These are phyloP conservation scores for Lucilia cuprina DNA, from an alignment of 1,140 invertebrate species.

Conservation along the genomic window DNA sequence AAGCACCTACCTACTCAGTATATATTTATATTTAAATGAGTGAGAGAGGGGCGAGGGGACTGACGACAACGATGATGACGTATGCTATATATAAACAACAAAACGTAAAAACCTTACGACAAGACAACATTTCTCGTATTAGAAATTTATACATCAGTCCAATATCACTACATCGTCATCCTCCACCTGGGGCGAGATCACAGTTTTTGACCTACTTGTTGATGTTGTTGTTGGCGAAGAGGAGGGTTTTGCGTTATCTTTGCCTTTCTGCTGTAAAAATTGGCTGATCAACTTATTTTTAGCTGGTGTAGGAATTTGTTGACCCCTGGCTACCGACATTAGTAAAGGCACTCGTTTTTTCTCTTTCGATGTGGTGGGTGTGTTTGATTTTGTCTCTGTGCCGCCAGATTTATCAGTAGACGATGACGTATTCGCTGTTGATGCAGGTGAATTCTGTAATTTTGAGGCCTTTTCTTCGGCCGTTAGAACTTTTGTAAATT, in stretches of 20 bases:
- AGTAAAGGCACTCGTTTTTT: constrained; percentile 63
- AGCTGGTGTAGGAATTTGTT: constrained; percentile 47
- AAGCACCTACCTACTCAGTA: constrained; percentile 23
- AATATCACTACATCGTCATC: constrained; percentile 36
- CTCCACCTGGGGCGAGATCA: neutral
- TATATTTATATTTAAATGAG: neutral
- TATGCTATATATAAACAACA: neutral
- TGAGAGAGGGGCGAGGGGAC: neutral
- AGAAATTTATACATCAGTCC: constrained; percentile 27
- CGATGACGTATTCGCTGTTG: neutral
- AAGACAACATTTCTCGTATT: neutral
- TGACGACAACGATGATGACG: neutral
- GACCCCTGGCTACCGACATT: constrained; percentile 56
- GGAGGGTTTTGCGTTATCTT: neutral
- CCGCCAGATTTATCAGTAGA: neutral
- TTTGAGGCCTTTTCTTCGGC: constrained; percentile 27
- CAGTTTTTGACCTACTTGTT: neutral
- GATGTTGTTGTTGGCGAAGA: neutral
- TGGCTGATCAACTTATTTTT: constrained; percentile 66
- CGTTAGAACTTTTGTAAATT: constrained; percentile 40
- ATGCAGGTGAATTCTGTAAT: neutral
- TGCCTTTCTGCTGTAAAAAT: constrained; percentile 64
- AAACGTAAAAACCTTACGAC: neutral
- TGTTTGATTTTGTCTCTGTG: constrained; percentile 37
- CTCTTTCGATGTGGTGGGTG: constrained; percentile 45